Percentiles rank a stretch among this genome's conserved stretches.
These are phyloP conservation scores for Antheraea pernyi DNA, from an alignment of 1,140 invertebrate species.

Conservation along the genomic window DNA sequence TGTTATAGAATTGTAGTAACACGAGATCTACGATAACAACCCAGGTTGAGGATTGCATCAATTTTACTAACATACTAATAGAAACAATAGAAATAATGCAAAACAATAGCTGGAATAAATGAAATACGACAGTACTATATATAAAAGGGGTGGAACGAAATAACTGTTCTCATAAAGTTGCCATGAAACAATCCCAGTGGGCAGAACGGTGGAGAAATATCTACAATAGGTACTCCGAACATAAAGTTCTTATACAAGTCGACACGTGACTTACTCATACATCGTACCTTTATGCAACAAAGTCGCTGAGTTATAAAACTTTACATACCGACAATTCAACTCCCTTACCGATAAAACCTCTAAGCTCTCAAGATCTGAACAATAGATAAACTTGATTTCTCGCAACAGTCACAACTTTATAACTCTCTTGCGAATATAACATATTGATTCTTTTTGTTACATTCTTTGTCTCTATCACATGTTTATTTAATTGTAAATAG, in stretches of 20 bases:
- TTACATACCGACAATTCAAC: neutral
- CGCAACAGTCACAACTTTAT: neutral
- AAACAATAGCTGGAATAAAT: neutral
- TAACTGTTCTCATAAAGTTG: neutral
- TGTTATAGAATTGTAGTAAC: too few relatives aligned
- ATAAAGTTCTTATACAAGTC: conserved; percentile 5
- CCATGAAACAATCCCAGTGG: conserved; percentile 5
- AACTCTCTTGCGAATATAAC: neutral
- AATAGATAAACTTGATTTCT: conserved; percentile 6
- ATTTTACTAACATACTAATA: too few relatives aligned
- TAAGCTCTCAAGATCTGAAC: conserved; percentile 4
- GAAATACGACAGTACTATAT: neutral
- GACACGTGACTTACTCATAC: conserved; percentile 6
- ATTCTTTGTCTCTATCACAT: too few relatives aligned
- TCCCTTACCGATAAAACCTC: conserved; percentile 7
- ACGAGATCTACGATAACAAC: too few relatives aligned
- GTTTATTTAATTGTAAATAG: too few relatives aligned
- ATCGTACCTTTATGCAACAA: conserved; percentile 11
- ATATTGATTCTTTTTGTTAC: neutral
- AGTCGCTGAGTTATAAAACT: conserved; percentile 14
- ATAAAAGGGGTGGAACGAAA: neutral
- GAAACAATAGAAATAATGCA: neutral
- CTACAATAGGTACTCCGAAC: neutral
- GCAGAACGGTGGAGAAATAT: neutral
- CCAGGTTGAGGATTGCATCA: too few relatives aligned